Conservation (phyloP, 1,140 invertebrate genomes). For the Chrysomallon squamiferum region DNA sequence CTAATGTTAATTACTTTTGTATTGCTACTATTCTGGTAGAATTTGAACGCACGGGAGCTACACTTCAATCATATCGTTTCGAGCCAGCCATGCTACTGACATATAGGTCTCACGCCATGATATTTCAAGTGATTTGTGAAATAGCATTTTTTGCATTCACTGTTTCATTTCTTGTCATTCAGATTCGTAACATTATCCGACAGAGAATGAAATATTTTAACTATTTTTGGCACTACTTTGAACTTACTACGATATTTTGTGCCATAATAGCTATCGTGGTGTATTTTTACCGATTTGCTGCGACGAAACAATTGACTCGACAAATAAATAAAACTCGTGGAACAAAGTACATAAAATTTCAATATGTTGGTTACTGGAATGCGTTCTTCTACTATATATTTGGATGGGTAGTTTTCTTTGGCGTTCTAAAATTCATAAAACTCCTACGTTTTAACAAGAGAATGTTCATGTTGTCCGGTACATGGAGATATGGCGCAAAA, state of each 20-base stretch:
- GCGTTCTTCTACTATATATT: slow-evolving; percentile 65
- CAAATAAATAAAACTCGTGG: slow-evolving; percentile 64
- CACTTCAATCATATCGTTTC: slow-evolving; percentile 65
- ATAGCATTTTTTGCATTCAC: slow-evolving; percentile 64
- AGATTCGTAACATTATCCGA: slow-evolving; percentile 40
- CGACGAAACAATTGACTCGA: slow-evolving; percentile 53
- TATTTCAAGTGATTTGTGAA: slow-evolving; percentile 56
- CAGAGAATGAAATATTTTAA: slow-evolving; percentile 55
- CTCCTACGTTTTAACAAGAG: slow-evolving; percentile 68
- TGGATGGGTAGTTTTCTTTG: slow-evolving; percentile 66
- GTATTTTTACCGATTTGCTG: slow-evolving; percentile 61
- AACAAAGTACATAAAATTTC: slow-evolving; percentile 66
- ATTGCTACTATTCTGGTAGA: slow-evolving; percentile 66
- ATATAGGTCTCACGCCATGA: slow-evolving; percentile 46
- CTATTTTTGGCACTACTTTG: slow-evolving; percentile 65
- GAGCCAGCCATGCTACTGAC: slow-evolving; percentile 63
- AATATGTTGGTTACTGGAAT: slow-evolving; percentile 65
- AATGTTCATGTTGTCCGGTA: slow-evolving; percentile 62
- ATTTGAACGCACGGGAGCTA: slow-evolving; percentile 66
- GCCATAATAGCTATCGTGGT: slow-evolving; percentile 60
- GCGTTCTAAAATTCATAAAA: slow-evolving; percentile 66
- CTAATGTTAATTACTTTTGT: slow-evolving; percentile 67
- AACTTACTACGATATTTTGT: slow-evolving; percentile 61
- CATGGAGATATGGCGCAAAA: slow-evolving; percentile 50
- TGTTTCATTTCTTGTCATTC: slow-evolving; percentile 57